Base-by-base conservation (phyloP, 2,113 vertebrate species). In the Charina bottae region DNA sequence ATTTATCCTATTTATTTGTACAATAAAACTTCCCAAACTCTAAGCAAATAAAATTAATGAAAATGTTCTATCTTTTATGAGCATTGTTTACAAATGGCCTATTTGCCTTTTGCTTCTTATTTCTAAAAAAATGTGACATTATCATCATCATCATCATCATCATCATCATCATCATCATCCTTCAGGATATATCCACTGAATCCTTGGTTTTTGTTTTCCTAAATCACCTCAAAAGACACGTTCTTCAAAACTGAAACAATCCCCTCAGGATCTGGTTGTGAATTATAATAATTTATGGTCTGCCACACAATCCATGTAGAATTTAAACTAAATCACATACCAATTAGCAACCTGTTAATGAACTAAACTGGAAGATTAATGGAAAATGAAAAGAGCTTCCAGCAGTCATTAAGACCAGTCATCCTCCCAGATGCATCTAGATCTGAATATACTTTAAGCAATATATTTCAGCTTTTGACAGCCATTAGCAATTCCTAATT, bases 291-390 rank as follows among this genome's bases (percentile, higher is more conserved):
- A 89, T 91, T 91, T 94, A 46, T 90, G 3, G 53, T 92, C 95
- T 33, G 26, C 13, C 92, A 91, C 54, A 68, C 28, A 86, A 93
- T 85, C 94, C 87, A 49, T 23, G 37, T 88, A 91, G 85, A 96
- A 94, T 64, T 85, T 62, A 68, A 93, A 95, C 56, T 93, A 96
- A 95, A 95, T 96, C 90, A 91, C 88, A 93, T 83, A 93, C 88
- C 90, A 93, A 93, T 94, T 96, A 94, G 55, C 91, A 96, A 94
- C 90, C 89, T 90, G 59, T 62, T 95, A 96, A 95, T 94, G 4
- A 94, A 89, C 46, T 93, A 95, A 96, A 42, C 5, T 92, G 95
- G 86, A 95, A 95, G 42, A 78, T 95, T 94, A 94, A 94, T 92
- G 90, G 89, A 87, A 90, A 1, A 0, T 19, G 91, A 85, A 93